phyloP scores from a whole-genome alignment of 2,888 invertebrate genomes.

The Pammene fasciana region DNA sequence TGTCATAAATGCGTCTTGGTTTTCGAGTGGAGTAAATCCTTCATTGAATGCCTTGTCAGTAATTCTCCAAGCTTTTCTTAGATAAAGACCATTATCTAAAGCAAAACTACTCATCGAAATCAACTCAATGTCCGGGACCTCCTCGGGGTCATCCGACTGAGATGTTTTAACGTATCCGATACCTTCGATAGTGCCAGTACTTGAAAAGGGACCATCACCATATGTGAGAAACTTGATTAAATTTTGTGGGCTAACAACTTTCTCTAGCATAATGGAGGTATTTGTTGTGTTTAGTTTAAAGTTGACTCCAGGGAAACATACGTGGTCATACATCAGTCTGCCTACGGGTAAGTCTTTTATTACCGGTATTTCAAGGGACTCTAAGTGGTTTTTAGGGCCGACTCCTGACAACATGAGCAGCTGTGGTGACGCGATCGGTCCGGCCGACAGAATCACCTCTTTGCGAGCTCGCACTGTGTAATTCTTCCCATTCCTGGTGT shows the following conservation, averaged over 20 bases:
- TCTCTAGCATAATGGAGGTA: constrained; percentile 45
- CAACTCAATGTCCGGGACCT: constrained; percentile 86
- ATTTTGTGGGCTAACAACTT: too few species aligned
- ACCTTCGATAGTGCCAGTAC: constrained; percentile 86
- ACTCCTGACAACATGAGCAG: constrained; percentile 94
- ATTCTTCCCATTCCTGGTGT: constrained; percentile 80
- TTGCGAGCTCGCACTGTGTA: constrained; percentile 85
- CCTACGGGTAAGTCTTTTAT: constrained; percentile 87
- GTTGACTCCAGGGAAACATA: constrained; percentile 80
- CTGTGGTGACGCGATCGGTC: constrained; percentile 94
- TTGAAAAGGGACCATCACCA: constrained; percentile 82
- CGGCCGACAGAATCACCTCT: constrained; percentile 93
- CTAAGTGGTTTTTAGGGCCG: constrained; percentile 83
- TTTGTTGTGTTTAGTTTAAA: constrained; percentile 74
- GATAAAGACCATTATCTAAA: constrained; percentile 81
- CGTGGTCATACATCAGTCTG: constrained; percentile 85
- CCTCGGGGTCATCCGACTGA: constrained; percentile 77
- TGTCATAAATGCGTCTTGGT: constrained; percentile 84
- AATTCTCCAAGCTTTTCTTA: constrained; percentile 82
- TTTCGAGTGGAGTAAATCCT: constrained; percentile 81
- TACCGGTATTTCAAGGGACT: constrained; percentile 83
- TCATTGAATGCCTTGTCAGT: constrained; percentile 80
- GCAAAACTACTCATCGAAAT: constrained; percentile 85
- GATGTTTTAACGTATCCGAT: constrained; percentile 85
- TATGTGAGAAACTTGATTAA: constrained; percentile 44